Conservation (phyloP, 2,797 vertebrate genomes). For the Zenarchopterus dispar region DNA sequence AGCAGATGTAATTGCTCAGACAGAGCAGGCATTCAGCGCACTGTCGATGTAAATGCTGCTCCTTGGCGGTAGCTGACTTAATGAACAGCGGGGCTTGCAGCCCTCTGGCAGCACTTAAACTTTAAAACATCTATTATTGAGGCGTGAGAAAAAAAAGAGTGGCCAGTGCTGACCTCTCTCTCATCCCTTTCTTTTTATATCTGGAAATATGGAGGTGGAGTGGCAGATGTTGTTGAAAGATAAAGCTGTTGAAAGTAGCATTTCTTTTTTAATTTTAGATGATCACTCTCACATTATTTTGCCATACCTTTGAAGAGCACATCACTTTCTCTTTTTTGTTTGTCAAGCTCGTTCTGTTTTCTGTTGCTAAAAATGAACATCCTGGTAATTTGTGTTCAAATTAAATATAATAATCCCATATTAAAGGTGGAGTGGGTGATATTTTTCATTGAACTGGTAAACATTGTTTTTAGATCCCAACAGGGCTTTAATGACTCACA, state of each 20-base stretch:
- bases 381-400: background rate
- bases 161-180: conserved; percentile 90
- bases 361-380: background rate
- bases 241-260: conserved; percentile 23
- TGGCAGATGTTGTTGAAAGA: conserved; percentile 37
- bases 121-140: conserved; percentile 99
- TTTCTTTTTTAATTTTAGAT: conserved; percentile 17
- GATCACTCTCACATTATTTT: conserved; percentile 18
- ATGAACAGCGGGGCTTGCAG: conserved; percentile 91
- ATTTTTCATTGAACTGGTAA: too few relatives aligned
- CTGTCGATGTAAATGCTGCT: conserved; percentile 93
- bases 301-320: background rate
- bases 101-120: conserved; percentile 98
- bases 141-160: conserved; percentile 86
- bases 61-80: conserved; percentile 89
- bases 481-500: too few relatives aligned
- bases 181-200: conserved; percentile 72
- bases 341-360: background rate
- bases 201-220: conserved; percentile 62
- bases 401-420: too few relatives aligned
- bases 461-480: too few relatives aligned
- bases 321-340: background rate
- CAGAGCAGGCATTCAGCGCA: conserved; percentile 75
- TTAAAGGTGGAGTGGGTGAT: too few relatives aligned
- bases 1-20: conserved; percentile 71